phyloP scores from a whole-genome alignment of 2,113 vertebrate genomes.

The Labeo rohita region DNA sequence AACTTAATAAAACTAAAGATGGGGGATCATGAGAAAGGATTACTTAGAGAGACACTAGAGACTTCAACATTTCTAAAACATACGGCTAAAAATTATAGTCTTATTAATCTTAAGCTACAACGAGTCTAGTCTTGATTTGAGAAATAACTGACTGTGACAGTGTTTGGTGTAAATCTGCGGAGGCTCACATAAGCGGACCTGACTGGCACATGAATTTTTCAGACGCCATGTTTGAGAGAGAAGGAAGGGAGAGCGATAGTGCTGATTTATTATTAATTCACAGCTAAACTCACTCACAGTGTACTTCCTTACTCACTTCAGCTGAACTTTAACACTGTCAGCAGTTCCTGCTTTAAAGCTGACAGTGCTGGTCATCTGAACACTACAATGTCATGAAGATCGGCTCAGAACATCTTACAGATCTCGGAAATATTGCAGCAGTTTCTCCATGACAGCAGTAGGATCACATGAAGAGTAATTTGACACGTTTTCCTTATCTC shows the following conservation, averaged over 20 bases:
- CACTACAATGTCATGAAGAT: neutral
- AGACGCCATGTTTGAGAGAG: neutral
- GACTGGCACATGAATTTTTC: constrained; percentile 35
- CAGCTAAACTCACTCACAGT: constrained; percentile 17
- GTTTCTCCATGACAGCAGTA: neutral
- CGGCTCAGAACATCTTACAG: neutral
- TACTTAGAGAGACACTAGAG: no score
- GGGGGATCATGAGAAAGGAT: no score
- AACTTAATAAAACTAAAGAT: no score
- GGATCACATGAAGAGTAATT: neutral
- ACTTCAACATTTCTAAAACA: no score
- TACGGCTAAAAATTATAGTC: neutral
- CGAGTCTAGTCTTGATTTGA: neutral
- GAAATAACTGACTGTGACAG: neutral
- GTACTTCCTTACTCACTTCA: constrained; percentile 19
- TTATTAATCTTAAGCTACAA: neutral
- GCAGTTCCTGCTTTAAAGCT: constrained; percentile 31
- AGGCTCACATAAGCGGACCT: neutral
- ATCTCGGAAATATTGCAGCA: neutral
- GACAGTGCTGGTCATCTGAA: constrained; percentile 18
- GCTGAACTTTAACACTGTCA: constrained; percentile 8
- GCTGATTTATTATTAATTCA: constrained; percentile 40
- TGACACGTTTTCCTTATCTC: neutral
- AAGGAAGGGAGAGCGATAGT: neutral
- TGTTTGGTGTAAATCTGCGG: constrained; percentile 1